These are phyloP conservation scores for Yoshiicerus persimilis DNA, from an alignment of 1,140 invertebrate species.

Conservation along the genomic window DNA sequence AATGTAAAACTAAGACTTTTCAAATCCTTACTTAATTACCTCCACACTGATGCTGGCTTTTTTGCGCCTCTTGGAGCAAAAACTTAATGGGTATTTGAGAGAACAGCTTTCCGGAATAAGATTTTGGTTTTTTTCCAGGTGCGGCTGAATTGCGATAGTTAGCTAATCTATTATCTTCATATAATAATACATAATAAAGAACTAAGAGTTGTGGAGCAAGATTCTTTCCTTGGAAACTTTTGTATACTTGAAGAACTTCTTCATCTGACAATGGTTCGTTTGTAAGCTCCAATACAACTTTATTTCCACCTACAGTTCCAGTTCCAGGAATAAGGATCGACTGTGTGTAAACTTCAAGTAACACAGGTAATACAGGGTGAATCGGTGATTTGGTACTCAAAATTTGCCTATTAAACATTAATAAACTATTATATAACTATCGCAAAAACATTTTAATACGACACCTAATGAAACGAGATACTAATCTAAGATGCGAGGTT, in stretches of 20 bases:
- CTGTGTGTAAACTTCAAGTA: conserved; percentile 94
- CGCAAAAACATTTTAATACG: no score
- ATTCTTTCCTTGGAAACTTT: conserved; percentile 63
- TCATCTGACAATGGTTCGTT: conserved; percentile 90
- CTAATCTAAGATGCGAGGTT: no score
- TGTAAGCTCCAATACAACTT: conserved; percentile 65
- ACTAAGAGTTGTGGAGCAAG: conserved; percentile 85
- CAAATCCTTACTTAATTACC: conserved; percentile 51
- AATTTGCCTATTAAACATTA: conserved; percentile 68
- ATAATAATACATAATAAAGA: conserved; percentile 88
- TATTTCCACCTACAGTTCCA: conserved; percentile 56
- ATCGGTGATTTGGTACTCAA: conserved; percentile 80
- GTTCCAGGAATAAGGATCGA: conserved; percentile 77
- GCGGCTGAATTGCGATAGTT: conserved; percentile 64
- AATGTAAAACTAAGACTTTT: neutral
- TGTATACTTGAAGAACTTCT: conserved; percentile 84
- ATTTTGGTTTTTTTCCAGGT: conserved; percentile 74
- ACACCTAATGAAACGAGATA: no score
- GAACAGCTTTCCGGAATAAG: conserved; percentile 84
- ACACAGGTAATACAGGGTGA: conserved; percentile 87
- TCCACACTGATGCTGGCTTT: conserved; percentile 85
- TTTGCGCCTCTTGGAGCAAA: conserved; percentile 87
- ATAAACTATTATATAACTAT: neutral
- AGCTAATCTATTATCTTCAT: conserved; percentile 84
- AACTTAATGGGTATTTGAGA: conserved; percentile 92